phyloP scores from a whole-genome alignment of 2,888 invertebrate genomes.

The Parochlus steinenii region DNA sequence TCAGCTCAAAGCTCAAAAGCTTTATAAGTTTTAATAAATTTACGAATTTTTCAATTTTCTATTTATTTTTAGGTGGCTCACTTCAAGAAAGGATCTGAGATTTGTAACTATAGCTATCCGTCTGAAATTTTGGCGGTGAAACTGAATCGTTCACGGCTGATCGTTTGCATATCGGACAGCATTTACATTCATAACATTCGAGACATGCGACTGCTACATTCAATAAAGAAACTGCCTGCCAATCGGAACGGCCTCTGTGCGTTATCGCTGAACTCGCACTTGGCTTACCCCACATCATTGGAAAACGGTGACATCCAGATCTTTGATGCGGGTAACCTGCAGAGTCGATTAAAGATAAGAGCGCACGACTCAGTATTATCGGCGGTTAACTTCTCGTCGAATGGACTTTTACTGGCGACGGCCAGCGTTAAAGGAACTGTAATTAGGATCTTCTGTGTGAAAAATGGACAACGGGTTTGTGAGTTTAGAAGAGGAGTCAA shows the following conservation, averaged over 20 bases:
- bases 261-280: slow-evolving; percentile 26
- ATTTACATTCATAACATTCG: slow-evolving; percentile 31
- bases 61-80: slow-evolving; percentile 17
- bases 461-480: slow-evolving; percentile 28
- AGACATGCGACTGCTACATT: slow-evolving; percentile 29
- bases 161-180: slow-evolving; percentile 25
- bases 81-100: slow-evolving; percentile 30
- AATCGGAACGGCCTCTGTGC: slow-evolving; percentile 27
- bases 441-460: slow-evolving; percentile 29
- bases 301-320: slow-evolving; percentile 26
- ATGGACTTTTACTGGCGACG: slow-evolving; percentile 26
- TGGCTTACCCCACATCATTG: slow-evolving; percentile 24
- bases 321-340: slow-evolving; percentile 25
- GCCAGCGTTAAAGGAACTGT: slow-evolving; percentile 31
- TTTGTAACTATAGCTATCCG: slow-evolving; percentile 29
- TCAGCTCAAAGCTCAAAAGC: background rate
- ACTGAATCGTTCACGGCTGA: slow-evolving; percentile 27
- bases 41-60: background rate
- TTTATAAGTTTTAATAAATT: background rate
- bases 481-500: slow-evolving; percentile 30
- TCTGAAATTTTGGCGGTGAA: slow-evolving; percentile 27
- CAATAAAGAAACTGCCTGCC: slow-evolving; percentile 25
- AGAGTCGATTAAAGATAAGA: slow-evolving; percentile 23
- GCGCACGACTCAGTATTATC: slow-evolving; percentile 28
- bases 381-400: slow-evolving; percentile 27